These are phyloP conservation scores for Venustoraphidia nigricollis DNA, from an alignment of 2,888 invertebrate species.

Conservation along the genomic window DNA sequence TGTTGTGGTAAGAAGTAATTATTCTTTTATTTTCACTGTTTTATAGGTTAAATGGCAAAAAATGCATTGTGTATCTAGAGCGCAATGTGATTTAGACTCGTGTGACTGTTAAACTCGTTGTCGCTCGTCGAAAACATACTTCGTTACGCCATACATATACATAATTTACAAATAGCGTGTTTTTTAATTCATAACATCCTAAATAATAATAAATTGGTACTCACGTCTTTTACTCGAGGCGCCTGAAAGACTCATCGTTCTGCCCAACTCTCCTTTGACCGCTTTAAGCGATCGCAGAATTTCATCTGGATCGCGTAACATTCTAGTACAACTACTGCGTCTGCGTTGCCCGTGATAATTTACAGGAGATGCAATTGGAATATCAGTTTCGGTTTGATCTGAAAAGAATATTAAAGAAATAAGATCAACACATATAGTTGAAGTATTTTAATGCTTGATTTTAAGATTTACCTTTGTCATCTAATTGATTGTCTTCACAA, in stretches of 20 bases:
- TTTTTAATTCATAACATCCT: no score
- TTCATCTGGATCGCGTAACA: slow-evolving; percentile 64
- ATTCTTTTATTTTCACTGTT: no score
- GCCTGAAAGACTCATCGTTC: slow-evolving; percentile 66
- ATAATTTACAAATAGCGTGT: no score
- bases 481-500: not conserved
- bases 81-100: no score
- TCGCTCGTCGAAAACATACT: no score
- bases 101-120: no score
- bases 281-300: slow-evolving; percentile 66
- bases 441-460: not conserved
- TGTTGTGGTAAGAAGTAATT: no score
- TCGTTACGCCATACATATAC: no score
- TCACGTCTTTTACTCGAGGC: slow-evolving; percentile 27
- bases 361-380: slow-evolving; percentile 33
- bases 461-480: slow-evolving; percentile 2
- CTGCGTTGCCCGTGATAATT: slow-evolving; percentile 52
- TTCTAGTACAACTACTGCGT: slow-evolving; percentile 63
- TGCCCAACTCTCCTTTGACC: slow-evolving; percentile 66
- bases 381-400: slow-evolving; percentile 28
- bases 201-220: no score
- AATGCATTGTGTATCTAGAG: no score
- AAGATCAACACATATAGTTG: not conserved
- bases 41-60: no score
- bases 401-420: slow-evolving; percentile 3